Percentiles rank a stretch among this genome's conserved stretches.
These are phyloP conservation scores for Nomada ferruginata DNA, from an alignment of 2,888 invertebrate genomes.

Conservation along the genomic window DNA sequence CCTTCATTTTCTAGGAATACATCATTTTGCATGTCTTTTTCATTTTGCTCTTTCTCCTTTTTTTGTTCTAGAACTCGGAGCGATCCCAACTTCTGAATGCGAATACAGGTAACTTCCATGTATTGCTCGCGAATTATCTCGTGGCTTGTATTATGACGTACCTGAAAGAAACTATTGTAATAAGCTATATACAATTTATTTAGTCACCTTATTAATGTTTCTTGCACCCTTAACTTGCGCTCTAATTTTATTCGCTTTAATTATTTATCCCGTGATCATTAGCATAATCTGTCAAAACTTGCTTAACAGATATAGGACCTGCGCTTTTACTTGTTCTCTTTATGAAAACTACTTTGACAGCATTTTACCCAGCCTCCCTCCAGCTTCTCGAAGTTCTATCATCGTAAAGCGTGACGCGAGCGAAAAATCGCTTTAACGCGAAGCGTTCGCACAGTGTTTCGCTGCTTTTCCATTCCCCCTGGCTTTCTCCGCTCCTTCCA, in stretches of 20 bases:
- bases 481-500: background rate
- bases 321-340: background rate
- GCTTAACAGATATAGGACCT: slow-evolving; percentile 22
- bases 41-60: background rate
- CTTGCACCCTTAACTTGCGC: background rate
- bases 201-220: background rate
- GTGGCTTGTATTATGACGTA: too few relatives aligned
- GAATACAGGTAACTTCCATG: too few relatives aligned
- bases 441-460: slow-evolving; percentile 9
- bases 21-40: background rate
- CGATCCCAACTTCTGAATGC: too few relatives aligned
- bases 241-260: background rate
- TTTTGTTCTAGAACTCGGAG: background rate
- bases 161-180: too few relatives aligned
- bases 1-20: background rate
- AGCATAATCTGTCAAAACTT: background rate
- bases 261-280: background rate
- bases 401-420: slow-evolving; percentile 11
- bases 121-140: too few relatives aligned
- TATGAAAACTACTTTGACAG: background rate
- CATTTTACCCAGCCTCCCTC: background rate
- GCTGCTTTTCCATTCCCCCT: slow-evolving; percentile 17
- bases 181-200: background rate
- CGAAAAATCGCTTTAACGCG: slow-evolving; percentile 30
- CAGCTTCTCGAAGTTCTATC: slow-evolving; percentile 27